Base-by-base conservation (phyloP, 2,113 vertebrate species). In the Craseonycteris thonglongyai region DNA sequence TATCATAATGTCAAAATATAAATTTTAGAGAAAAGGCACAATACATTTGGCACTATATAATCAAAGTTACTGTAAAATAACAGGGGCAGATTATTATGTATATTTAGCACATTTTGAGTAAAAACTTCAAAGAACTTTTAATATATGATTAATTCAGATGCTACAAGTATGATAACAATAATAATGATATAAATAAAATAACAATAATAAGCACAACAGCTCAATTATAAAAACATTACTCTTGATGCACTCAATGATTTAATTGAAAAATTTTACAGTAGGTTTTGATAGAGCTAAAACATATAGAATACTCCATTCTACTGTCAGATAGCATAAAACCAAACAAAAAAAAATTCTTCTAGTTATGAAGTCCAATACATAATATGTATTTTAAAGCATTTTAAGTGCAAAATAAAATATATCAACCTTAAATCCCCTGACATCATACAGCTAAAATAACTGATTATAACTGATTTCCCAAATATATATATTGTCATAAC, bases 11-110 rank as follows among this genome's bases (percentile, higher is more conserved):
- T 86, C 51, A 93, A 95, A 94, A 93, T 81, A 88, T 4, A 85
- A 71, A 93, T 81, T 89, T 94, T 97, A 87, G 75, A 94, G 49
- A 80, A 96, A 89, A 79, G 38, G 4, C 33, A 90, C 14, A 79
- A 74, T 91, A 33, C 35, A 82, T 88, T 92, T 91, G 28, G 26
- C 54, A 78, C 11, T 74, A 66, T 26, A n/a, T 71, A 58, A 58
- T 87, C n/a, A 61, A 90, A 92, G 38, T 76, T n/a, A n/a, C n/a
- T 56, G 12, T 56, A 90, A 81, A 80, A 91, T 79, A 95, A 28
- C 24, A 40, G 78, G 7, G 35, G 63, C 51, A 76, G 33, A 24
- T 14, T 71, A 14, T 61, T 61, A 59, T 2, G 2, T 47, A n/a
- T 75, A 69, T 30, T 22, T 79, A 95, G 88, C 75, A 87, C 30